Evolutionary conservation across 2,113 vertebrate genomes (phyloP).

Genomic region (Laticauda colubrina): DNA sequence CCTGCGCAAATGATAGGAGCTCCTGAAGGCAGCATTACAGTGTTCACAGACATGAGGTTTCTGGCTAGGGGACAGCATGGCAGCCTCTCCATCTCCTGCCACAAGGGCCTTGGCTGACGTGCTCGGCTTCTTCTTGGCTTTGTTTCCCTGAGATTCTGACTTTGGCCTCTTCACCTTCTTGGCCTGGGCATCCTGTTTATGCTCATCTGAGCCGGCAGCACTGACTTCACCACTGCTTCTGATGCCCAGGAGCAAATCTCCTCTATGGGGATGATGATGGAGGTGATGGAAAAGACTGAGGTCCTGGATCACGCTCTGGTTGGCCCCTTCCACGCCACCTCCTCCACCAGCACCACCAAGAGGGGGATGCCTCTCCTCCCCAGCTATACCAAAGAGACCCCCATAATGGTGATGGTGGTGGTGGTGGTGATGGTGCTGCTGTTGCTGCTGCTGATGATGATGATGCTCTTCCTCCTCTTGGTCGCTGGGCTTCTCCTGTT

Average conservation of each 20-base stretch:
- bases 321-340: conserved; percentile 75
- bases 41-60: conserved; percentile 98
- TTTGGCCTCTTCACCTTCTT: conserved; percentile 90
- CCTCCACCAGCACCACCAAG: conserved; percentile 77
- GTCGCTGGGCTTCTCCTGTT: conserved; percentile 86
- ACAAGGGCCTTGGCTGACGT: conserved; percentile 78
- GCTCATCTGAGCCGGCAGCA: conserved; percentile 63
- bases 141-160: conserved; percentile 90
- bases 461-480: conserved; percentile 82
- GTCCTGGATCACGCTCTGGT: conserved; percentile 89
- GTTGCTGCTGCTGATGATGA: conserved; percentile 74
- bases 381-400: conserved; percentile 72
- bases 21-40: conserved; percentile 95
- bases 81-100: conserved; percentile 85
- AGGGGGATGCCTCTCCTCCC: conserved; percentile 75
- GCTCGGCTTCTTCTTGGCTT: conserved; percentile 88
- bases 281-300: conserved; percentile 79
- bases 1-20: conserved; percentile 96
- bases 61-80: conserved; percentile 85
- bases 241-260: conserved; percentile 67
- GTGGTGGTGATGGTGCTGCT: conserved; percentile 44
- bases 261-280: conserved; percentile 72
- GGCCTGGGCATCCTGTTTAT: conserved; percentile 82
- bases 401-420: conserved; percentile 68
- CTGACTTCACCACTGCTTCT: conserved; percentile 49